phyloP scores from a whole-genome alignment of 1,140 invertebrate species.

The Penaeus japonicus region DNA sequence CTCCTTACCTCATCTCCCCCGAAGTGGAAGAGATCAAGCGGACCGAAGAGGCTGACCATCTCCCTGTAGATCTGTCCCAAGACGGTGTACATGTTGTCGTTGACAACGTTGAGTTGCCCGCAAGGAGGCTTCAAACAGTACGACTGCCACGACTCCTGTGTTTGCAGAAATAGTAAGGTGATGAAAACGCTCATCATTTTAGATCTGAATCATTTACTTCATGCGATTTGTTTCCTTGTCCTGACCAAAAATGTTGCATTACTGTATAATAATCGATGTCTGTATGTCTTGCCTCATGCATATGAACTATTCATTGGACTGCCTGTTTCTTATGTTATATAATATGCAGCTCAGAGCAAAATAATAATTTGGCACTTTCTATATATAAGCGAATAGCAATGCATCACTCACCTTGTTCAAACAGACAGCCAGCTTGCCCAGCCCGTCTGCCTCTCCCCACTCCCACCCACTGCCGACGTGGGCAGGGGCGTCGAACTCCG shows the following conservation, averaged over 20 bases:
- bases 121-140: conserved; percentile 82
- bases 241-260: too few species aligned
- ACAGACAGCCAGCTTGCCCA: conserved; percentile 66
- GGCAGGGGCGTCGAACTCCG: conserved; percentile 87
- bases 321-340: background rate
- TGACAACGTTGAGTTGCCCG: conserved; percentile 74
- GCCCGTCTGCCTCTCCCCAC: conserved; percentile 71
- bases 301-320: background rate
- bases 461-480: conserved; percentile 91
- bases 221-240: too few species aligned
- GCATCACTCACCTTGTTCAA: conserved; percentile 63
- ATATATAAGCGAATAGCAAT: background rate
- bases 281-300: background rate
- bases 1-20: conserved; percentile 80
- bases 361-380: background rate
- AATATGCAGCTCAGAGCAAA: background rate
- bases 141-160: conserved; percentile 10
- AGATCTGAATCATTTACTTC: too few species aligned
- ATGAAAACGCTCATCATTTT: background rate
- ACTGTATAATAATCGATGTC: too few species aligned
- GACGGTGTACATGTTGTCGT: conserved; percentile 76
- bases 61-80: conserved; percentile 63
- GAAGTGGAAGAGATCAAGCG: conserved; percentile 78
- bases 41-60: conserved; percentile 45
- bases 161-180: background rate